Evolutionary conservation across 2,797 vertebrate genomes (phyloP).

Genomic region (Thripadectes ignobilis): DNA sequence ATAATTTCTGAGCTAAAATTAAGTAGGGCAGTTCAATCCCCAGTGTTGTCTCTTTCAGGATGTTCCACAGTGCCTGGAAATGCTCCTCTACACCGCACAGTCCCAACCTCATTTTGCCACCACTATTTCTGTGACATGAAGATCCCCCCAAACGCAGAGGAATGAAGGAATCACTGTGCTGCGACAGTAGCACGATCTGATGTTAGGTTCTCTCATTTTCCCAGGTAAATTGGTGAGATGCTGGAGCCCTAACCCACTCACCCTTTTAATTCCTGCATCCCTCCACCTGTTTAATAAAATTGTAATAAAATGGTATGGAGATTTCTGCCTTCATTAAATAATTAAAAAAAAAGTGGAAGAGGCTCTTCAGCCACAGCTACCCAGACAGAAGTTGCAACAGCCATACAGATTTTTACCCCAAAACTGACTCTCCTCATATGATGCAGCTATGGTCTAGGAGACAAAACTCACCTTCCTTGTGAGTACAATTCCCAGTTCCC

Average conservation of each 20-base stretch:
- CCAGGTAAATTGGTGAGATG: background rate
- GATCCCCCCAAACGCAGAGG: background rate
- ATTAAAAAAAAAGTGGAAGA: background rate
- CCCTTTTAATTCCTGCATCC: background rate
- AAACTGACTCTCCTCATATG: background rate
- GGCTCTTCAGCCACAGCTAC: background rate
- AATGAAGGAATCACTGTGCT: background rate
- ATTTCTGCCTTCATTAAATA: background rate
- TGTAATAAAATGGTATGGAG: background rate
- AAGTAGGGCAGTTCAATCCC: background rate
- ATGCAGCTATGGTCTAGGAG: background rate
- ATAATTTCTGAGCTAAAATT: background rate
- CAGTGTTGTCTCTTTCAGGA: background rate
- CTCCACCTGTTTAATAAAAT: background rate
- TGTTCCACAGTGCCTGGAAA: background rate
- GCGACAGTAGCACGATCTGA: fast-evolving
- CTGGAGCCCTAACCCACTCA: background rate
- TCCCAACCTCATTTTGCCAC: background rate
- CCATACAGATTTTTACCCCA: background rate
- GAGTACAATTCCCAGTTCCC: background rate
- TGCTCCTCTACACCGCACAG: background rate
- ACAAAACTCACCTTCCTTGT: background rate
- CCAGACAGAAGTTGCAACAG: background rate
- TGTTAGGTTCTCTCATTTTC: fast-evolving
- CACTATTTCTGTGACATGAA: background rate